Evolutionary conservation across 2,113 vertebrate genomes (phyloP), one percentile per base, ranked within the genome.

Genomic region (Erinaceus europaeus): DNA sequence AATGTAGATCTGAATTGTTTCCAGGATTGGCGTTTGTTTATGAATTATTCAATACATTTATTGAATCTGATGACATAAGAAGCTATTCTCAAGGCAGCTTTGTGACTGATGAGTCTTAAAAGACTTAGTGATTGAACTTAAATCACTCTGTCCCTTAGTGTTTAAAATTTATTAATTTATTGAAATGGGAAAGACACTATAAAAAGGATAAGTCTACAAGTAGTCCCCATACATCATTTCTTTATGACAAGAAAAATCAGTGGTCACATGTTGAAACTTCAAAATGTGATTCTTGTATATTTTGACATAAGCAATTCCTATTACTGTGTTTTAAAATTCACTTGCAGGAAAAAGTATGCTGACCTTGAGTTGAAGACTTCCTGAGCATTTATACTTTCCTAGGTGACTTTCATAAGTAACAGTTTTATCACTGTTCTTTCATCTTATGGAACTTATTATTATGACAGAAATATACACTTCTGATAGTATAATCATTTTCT

Each of bases 211-310:
- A 81, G 52, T 64, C 0, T 11, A 34, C 12, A 52, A 34, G 6
- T 32, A 11, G 38, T 85, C 86, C 42, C 34, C 2, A 67, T 59
- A 71, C 9, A 14, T 84, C 44, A 65, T 81, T 81, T 12, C 29
- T 76, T 67, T 71, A 65, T 65, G n/a, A 71, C 44, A 84, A 79
- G 69, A 12, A 57, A 81, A 68, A 75, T 75, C 32, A 77, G 44
- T 61, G 42, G 65, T 40, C 13, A 21, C 23, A 61, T 40, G 4
- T 42, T n/a, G 2, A 79, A 38, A 6, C 11, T 75, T 69, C 10
- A 55, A 88, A 80, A 38, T 57, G 6, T 44, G 0, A 64, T n/a
- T 65, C 71, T 23, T 65, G 4, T 42, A 44, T 46, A n/a, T 61
- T 79, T 50, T 79, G 38, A 74, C 3, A 52, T 38, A 13, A 40